Conservation (phyloP, 2,113 vertebrate species). For the Salvator merianae region DNA sequence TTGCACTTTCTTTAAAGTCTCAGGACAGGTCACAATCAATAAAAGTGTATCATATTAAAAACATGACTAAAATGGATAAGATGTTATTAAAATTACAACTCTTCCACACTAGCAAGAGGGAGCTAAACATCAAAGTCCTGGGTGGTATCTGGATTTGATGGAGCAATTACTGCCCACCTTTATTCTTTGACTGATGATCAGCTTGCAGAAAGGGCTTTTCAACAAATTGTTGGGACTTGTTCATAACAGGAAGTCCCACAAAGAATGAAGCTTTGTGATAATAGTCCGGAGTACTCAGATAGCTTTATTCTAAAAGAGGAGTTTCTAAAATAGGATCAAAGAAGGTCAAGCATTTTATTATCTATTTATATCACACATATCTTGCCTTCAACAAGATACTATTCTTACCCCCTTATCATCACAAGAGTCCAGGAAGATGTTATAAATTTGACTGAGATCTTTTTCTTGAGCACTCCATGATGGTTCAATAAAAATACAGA, state of each 20-base stretch:
- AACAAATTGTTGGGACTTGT: too few relatives aligned
- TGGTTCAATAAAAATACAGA: too few relatives aligned
- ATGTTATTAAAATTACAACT: background rate
- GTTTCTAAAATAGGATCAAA: background rate
- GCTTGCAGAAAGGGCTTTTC: background rate
- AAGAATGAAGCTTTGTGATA: background rate
- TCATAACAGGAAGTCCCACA: background rate
- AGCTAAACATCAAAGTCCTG: too few relatives aligned
- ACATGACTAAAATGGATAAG: background rate
- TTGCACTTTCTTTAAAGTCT: background rate
- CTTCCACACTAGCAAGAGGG: background rate
- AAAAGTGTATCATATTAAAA: background rate
- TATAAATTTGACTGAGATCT: too few relatives aligned
- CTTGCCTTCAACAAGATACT: background rate
- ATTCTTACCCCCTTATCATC: background rate
- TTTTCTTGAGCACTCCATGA: too few relatives aligned
- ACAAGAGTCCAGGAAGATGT: too few relatives aligned
- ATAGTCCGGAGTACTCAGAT: background rate
- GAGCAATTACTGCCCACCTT: background rate
- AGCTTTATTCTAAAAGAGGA: background rate
- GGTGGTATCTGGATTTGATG: background rate
- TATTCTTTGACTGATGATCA: background rate
- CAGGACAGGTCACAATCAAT: too few relatives aligned
- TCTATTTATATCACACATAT: too few relatives aligned
- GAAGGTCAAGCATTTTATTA: background rate